A percentile compares a stretch with the other conserved stretches of the same genome.
Conservation (phyloP, 2,888 invertebrate species). For the Leucania comma region DNA sequence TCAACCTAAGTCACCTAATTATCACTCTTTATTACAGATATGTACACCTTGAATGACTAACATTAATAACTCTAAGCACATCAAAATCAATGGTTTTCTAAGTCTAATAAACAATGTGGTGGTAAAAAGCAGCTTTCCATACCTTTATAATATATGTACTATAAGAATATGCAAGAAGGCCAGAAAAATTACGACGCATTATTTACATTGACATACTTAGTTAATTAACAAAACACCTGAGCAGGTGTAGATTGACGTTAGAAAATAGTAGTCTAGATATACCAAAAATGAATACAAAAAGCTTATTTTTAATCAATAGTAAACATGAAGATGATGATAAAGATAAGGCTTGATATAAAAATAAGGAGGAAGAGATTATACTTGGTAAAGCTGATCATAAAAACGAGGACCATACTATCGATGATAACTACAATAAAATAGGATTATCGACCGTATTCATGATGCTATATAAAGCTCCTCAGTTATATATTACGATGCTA, state of each 20-base stretch:
- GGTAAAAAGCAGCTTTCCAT: conserved; percentile 21
- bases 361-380: conserved; percentile 32
- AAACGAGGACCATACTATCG: conserved; percentile 25
- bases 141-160: conserved; percentile 41
- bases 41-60: conserved; percentile 29
- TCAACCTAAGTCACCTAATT: conserved; percentile 43
- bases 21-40: conserved; percentile 46
- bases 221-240: conserved; percentile 48
- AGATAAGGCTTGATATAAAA: conserved; percentile 18
- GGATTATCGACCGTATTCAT: conserved; percentile 41
- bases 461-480: conserved; percentile 42
- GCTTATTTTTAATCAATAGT: conserved; percentile 26
- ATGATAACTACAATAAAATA: conserved; percentile 46
- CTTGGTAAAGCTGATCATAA: conserved; percentile 39
- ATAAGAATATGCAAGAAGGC: conserved; percentile 26
- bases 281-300: conserved; percentile 20
- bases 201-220: conserved; percentile 51
- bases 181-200: conserved; percentile 60
- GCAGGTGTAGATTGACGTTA: conserved; percentile 49
- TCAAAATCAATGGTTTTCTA: conserved; percentile 37
- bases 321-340: conserved; percentile 10
- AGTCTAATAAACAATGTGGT: conserved; percentile 9
- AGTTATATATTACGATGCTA: conserved; percentile 48
- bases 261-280: conserved; percentile 47
- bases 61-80: conserved; percentile 32